Evolutionary conservation across 1,140 invertebrate species (phyloP), one percentile per base, ranked within the genome.

Genomic region (Papilio helenus): DNA sequence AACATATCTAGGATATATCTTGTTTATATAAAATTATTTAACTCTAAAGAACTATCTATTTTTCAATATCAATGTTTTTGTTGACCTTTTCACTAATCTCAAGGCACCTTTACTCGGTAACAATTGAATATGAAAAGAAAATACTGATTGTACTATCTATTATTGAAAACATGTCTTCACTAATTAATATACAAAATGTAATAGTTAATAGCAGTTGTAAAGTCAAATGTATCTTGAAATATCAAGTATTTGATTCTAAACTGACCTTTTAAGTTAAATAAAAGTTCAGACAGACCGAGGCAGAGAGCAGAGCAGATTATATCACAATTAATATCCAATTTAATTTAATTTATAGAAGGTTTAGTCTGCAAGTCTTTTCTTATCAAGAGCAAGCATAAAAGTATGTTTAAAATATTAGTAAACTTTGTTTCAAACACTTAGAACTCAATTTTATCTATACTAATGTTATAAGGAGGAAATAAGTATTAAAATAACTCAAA

Each of bases 41-140:
- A 26, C 23, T 65, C 2, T 26, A 29, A 65, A 26, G 8, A 61
- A 65, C 12, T 4, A 23, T 65, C n/a, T 29, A 12, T 61, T 4
- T 34, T 34, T 34, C 4, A 34, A 23, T 61, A 61, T 61, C 55
- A 23, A 61, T 61, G n/a, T 65, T 29, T 65, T 65, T 16, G 4
- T 65, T 65, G 10, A 29, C 10, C 61, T 26, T 65, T 65, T 65
- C 23, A 29, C 61, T 65, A 65, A 29, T 65, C 61, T 16, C 26
- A 34, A 7, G 61, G 0, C 26, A 26, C 61, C 26, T 29, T 3
- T 5, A 34, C 61, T 16, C 9, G 26, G 61, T 34, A 34, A 34
- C 61, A 68, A 68, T 68, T 68, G 61, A 68, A 68, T 18, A 68
- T 26, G 23, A 29, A 29, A 68, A 4, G 23, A 68, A 68, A 68